Conservation (phyloP, 1,140 invertebrate genomes). For the Microplitis demolitor region DNA sequence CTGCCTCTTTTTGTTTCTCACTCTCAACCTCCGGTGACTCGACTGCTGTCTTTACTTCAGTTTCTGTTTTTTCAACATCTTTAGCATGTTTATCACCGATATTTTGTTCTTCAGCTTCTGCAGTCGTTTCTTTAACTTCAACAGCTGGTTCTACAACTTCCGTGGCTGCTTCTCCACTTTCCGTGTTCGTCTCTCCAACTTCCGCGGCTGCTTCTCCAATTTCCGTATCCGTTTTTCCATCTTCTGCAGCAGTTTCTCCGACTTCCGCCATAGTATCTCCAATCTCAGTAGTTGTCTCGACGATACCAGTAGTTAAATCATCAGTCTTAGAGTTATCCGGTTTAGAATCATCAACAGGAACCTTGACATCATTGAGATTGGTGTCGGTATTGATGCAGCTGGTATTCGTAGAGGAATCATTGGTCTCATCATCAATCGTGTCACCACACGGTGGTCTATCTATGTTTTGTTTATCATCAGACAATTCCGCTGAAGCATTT, state of each 20-base stretch:
- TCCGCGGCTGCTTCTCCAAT: background rate
- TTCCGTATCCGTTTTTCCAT: background rate
- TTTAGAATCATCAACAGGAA: no score
- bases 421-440: conserved; percentile 39
- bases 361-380: background rate
- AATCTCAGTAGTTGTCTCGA: background rate
- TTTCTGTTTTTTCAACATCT: background rate
- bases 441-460: conserved; percentile 50
- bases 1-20: background rate
- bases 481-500: conserved; percentile 59
- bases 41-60: background rate
- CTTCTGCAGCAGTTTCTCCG: background rate
- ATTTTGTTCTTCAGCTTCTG: background rate
- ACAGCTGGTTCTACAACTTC: background rate
- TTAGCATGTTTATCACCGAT: no score
- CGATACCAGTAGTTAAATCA: background rate
- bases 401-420: conserved; percentile 25
- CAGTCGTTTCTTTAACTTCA: background rate
- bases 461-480: conserved; percentile 62
- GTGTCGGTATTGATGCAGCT: conserved; percentile 27
- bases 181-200: no score
- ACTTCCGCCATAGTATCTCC: background rate
- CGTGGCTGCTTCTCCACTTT: no score
- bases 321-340: no score
- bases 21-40: background rate